These are phyloP conservation scores for Strongylocentrotus purpuratus DNA, from an alignment of 35 echinoderm and acorn worm species.

Conservation along the genomic window DNA sequence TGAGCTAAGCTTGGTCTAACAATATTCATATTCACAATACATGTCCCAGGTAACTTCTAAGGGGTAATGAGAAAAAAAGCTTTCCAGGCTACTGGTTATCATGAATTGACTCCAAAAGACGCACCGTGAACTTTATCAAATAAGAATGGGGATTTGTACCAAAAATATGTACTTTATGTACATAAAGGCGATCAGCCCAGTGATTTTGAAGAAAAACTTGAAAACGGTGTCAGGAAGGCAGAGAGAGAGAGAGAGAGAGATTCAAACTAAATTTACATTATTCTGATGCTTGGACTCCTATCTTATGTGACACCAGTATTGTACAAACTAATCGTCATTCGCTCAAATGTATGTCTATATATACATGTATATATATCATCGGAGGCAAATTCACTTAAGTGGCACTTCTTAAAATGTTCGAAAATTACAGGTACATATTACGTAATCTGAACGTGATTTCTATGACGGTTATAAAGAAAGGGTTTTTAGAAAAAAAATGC, in stretches of 20 bases:
- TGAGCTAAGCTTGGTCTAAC: neutral
- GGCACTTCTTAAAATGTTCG: too few species aligned
- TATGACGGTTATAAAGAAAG: too few species aligned
- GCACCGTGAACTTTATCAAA: neutral
- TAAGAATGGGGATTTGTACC: neutral
- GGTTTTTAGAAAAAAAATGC: too few species aligned
- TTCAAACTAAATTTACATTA: too few species aligned
- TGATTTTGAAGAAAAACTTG: neutral
- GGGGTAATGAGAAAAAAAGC: neutral
- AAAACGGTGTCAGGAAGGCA: neutral
- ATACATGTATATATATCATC: too few species aligned
- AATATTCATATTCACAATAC: neutral
- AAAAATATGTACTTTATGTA: neutral
- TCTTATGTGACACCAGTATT: too few species aligned
- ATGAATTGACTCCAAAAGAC: neutral
- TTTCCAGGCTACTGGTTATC: neutral
- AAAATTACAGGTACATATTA: too few species aligned
- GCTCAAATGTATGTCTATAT: too few species aligned
- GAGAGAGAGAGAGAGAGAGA: neutral
- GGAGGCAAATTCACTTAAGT: too few species aligned
- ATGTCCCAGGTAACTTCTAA: neutral
- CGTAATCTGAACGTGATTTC: too few species aligned
- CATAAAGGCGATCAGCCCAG: neutral
- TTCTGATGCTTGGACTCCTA: too few species aligned
- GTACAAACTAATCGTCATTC: too few species aligned